Base-by-base conservation (phyloP, 2,888 invertebrate species). In the Caenorhabditis angaria region DNA sequence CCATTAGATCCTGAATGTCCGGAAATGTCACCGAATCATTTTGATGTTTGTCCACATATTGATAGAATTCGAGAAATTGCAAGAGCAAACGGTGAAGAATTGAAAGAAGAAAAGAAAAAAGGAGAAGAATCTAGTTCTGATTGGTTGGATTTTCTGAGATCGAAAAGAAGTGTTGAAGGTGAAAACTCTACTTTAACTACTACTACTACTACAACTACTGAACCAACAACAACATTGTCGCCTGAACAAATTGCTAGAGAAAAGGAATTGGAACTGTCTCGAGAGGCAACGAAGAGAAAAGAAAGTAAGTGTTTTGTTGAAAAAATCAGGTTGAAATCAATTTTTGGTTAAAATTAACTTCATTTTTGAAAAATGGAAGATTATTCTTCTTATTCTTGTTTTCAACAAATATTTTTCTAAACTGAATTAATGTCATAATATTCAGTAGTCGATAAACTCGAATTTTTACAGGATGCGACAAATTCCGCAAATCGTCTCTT, bases 1-100 rank as follows among this genome's bases (percentile, higher is more conserved):
- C 97, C 97, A 32, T 90, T 90, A 84, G 95, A 97, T 88, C 92
- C 92, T 0, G 92, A 92, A 72, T 99, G 99, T 89, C 99, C 99
- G 14, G 90, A 91, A 18, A 92, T 94, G 22, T 93, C 97, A 0
- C 95, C 96, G 61, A 99, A 99, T 91, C 94, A 94, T 58, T 84
- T 77, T 53, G 83, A 83, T 56, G 70, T 79, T 12, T 87, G 87
- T 54, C 80, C 80, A 29, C 48, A 67, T 29, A n/a, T 80, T 22
- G 76, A 76, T 29, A 56, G 29, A 6, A 71, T 80, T 55, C 58
- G 78, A n/a, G 75, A 78, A 18, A 60, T 66, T 22, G 64, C 78
- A 1, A 51, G 62, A 24, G 64, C 65, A 28, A 53, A 74, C 32
- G 70, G 70, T 28, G 54, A 51, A 10, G 72, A 73, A n/a, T 25